Evolutionary conservation across 1,140 invertebrate genomes (phyloP).

Genomic region (Myzus persicae): DNA sequence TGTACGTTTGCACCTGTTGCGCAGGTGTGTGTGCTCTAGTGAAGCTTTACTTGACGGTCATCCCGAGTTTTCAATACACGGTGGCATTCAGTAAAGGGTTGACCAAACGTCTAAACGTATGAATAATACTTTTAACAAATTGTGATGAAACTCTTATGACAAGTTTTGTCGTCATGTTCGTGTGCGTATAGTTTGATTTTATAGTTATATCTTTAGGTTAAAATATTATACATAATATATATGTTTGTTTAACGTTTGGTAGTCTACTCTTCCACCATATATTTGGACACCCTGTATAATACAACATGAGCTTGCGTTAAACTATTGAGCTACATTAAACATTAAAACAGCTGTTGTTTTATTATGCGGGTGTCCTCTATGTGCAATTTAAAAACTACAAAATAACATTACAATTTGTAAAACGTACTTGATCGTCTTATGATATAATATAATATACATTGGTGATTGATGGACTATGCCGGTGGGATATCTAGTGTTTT

Average conservation of each 20-base stretch:
- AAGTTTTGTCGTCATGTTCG: background rate
- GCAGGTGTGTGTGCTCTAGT: background rate
- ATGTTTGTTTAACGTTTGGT: background rate
- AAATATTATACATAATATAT: background rate
- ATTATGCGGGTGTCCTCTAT: background rate
- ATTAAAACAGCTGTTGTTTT: background rate
- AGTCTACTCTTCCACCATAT: background rate
- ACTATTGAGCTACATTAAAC: background rate
- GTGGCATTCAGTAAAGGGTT: background rate
- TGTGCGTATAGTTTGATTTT: background rate
- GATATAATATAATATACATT: background rate
- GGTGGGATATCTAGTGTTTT: too few relatives aligned
- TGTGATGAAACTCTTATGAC: background rate
- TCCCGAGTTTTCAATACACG: background rate
- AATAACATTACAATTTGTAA: background rate
- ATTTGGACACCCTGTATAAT: background rate
- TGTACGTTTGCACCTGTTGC: background rate
- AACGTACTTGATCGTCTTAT: background rate
- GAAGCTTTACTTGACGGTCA: background rate
- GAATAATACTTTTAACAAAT: background rate
- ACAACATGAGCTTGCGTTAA: background rate
- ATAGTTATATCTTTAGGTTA: background rate
- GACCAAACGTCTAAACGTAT: background rate
- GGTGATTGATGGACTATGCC: too few relatives aligned
- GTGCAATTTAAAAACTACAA: background rate